Evolutionary conservation across 2,113 vertebrate genomes (phyloP).

Genomic region (Nesoenas mayeri): DNA sequence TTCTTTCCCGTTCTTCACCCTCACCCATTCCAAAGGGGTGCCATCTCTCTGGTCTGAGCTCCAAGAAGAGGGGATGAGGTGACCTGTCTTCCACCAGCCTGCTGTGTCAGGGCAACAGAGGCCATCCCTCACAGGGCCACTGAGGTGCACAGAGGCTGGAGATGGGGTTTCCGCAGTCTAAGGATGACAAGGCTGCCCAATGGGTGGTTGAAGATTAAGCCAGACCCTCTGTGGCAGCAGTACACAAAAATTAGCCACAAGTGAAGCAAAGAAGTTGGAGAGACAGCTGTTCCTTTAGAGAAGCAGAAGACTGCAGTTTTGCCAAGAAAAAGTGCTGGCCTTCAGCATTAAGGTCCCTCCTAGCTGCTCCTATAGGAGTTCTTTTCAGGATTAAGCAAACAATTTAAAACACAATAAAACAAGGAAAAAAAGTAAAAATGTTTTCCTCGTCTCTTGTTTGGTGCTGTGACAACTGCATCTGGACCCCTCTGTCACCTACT

Average conservation of each 20-base stretch:
- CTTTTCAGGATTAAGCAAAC: background rate
- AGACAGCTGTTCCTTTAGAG: background rate
- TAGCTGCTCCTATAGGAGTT: background rate
- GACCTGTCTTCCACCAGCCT: background rate
- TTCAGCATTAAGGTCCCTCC: background rate
- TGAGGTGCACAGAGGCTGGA: background rate
- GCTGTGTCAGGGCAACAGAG: accelerated
- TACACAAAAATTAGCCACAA: background rate
- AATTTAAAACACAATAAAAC: background rate
- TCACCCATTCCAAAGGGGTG: background rate
- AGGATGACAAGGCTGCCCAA: background rate
- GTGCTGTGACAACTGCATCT: background rate
- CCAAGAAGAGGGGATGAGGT: background rate
- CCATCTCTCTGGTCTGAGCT: background rate
- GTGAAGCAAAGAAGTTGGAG: background rate
- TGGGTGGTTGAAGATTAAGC: background rate
- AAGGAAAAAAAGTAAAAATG: background rate
- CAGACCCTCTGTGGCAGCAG: background rate
- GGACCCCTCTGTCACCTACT: background rate
- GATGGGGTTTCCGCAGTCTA: background rate
- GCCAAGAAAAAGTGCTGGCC: background rate
- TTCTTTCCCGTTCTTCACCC: background rate
- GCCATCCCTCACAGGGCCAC: background rate
- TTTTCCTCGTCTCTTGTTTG: background rate
- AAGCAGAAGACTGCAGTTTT: background rate